A percentile compares a stretch with the other conserved stretches of the same genome.
These are phyloP conservation scores for Podotricha telesiphe DNA, from an alignment of 2,888 invertebrate species.

Conservation along the genomic window DNA sequence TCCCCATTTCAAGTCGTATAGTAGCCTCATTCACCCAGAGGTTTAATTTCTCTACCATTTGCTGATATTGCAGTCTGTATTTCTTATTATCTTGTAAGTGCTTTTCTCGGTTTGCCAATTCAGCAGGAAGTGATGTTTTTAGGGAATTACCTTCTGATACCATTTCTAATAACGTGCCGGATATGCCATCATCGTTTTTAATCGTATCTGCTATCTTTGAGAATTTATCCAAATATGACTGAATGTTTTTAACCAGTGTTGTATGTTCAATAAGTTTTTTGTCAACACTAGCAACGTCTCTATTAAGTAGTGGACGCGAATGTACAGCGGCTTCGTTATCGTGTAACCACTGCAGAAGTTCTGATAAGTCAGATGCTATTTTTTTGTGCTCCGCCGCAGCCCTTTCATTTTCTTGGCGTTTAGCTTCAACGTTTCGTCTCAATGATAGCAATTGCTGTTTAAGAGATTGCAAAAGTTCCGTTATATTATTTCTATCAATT, in stretches of 20 bases:
- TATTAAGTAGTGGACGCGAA: slow-evolving; percentile 91
- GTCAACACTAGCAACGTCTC: slow-evolving; percentile 91
- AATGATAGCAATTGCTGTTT: slow-evolving; percentile 92
- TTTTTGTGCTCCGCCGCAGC: slow-evolving; percentile 95
- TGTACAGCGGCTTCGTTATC: slow-evolving; percentile 91
- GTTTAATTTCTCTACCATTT: slow-evolving; percentile 89
- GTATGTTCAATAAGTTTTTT: slow-evolving; percentile 91
- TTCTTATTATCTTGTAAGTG: slow-evolving; percentile 91
- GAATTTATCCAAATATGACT: slow-evolving; percentile 87
- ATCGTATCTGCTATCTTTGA: slow-evolving; percentile 88
- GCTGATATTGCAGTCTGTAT: slow-evolving; percentile 89
- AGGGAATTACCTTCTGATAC: slow-evolving; percentile 92
- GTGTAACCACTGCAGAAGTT: slow-evolving; percentile 92
- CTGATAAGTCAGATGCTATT: slow-evolving; percentile 91
- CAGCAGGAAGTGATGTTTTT: slow-evolving; percentile 89
- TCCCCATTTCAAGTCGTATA: slow-evolving; percentile 88
- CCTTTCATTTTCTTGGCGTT: slow-evolving; percentile 93
- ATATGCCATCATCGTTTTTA: slow-evolving; percentile 90
- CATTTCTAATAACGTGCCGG: slow-evolving; percentile 91
- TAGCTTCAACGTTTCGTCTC: slow-evolving; percentile 91
- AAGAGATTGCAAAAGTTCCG: slow-evolving; percentile 92
- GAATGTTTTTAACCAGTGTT: slow-evolving; percentile 86
- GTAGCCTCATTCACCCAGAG: slow-evolving; percentile 94
- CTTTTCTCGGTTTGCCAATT: slow-evolving; percentile 90
- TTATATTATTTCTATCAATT: slow-evolving; percentile 93